Evolutionary conservation across 2,888 invertebrate species (phyloP).

Genomic region (Xanthostigma xanthostigma): DNA sequence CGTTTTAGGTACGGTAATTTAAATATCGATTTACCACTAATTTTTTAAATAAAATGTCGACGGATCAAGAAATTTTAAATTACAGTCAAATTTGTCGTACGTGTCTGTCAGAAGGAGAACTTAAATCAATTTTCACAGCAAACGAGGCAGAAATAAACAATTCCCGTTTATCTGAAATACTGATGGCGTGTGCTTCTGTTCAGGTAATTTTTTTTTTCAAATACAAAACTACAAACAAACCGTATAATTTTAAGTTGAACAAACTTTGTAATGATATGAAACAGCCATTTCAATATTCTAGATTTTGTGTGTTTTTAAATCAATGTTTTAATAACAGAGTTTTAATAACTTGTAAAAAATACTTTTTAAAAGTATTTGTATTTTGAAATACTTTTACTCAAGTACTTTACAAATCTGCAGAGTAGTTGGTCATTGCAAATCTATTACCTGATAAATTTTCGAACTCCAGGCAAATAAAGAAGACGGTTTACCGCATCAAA

Average conservation of each 20-base stretch:
- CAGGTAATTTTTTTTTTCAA: background rate
- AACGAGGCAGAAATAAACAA: background rate
- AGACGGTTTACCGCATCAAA: conserved; percentile 2
- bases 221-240: too few relatives aligned
- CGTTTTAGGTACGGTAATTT: too few relatives aligned
- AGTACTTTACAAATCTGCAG: too few relatives aligned
- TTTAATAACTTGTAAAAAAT: too few relatives aligned
- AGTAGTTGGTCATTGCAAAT: background rate
- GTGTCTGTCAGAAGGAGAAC: background rate
- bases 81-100: conserved; percentile 4
- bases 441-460: background rate
- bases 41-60: too few relatives aligned
- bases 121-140: background rate
- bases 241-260: too few relatives aligned
- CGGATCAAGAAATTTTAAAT: background rate
- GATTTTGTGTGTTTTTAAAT: background rate
- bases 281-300: too few relatives aligned
- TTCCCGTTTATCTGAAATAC: background rate
- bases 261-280: too few relatives aligned
- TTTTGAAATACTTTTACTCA: too few relatives aligned
- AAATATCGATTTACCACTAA: too few relatives aligned
- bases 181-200: background rate
- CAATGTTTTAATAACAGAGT: too few relatives aligned
- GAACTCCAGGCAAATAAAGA: background rate
- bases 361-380: too few relatives aligned